These are phyloP conservation scores for Gorilla gorilla DNA, from an alignment of 2,113 vertebrate genomes.

Conservation along the genomic window DNA sequence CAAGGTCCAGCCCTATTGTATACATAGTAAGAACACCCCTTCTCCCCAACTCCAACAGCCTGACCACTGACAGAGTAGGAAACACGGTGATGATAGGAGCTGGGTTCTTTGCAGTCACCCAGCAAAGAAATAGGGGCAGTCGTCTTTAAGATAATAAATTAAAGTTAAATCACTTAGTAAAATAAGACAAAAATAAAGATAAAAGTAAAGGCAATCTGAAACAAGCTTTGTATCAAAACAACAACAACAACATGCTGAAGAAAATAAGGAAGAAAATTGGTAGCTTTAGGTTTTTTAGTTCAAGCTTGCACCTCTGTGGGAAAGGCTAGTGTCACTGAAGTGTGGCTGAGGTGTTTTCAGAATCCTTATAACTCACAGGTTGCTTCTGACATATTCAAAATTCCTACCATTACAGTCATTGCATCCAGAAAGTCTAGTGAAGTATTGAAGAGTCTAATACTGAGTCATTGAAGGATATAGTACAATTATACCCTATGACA, in stretches of 20 bases:
- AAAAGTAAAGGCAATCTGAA: neutral
- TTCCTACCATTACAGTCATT: neutral
- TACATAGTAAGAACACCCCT: fast-evolving
- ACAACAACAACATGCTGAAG: neutral
- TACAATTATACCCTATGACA: neutral
- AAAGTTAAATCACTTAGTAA: neutral
- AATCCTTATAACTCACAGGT: neutral
- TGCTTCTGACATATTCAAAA: neutral
- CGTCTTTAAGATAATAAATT: neutral
- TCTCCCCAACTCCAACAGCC: neutral
- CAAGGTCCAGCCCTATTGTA: neutral
- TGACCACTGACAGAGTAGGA: neutral
- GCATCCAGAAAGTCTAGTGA: neutral
- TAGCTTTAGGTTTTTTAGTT: neutral
- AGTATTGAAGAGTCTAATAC: neutral
- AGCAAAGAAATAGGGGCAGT: neutral
- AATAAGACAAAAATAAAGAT: too few species aligned
- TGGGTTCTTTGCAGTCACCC: neutral
- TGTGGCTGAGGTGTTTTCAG: neutral
- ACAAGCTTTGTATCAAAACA: neutral
- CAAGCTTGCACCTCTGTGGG: neutral
- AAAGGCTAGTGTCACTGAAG: neutral
- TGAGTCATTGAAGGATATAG: neutral
- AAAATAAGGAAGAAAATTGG: neutral
- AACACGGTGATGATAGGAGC: neutral